Evolutionary conservation across 1,140 invertebrate species (phyloP).

Genomic region (Heliconius hermathena): DNA sequence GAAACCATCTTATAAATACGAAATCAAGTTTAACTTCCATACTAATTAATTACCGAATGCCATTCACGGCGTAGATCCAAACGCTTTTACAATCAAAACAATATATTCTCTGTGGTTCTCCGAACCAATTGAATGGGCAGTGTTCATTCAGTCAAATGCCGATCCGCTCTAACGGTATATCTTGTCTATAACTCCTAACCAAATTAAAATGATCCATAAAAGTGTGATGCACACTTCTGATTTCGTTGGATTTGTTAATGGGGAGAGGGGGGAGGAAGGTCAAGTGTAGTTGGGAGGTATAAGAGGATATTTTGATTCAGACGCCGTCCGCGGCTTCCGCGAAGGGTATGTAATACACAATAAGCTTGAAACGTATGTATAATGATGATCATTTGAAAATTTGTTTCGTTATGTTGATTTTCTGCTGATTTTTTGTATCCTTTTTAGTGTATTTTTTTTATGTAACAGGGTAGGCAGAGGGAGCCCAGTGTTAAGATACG

Average conservation of each 20-base stretch:
- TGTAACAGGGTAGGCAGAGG: too few species aligned
- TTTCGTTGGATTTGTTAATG: conserved; percentile 30
- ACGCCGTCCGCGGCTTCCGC: conserved; percentile 51
- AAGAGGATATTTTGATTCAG: conserved; percentile 61
- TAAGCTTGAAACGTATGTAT: conserved; percentile 44
- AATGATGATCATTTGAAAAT: conserved; percentile 43
- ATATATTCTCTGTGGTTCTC: conserved; percentile 44
- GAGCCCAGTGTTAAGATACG: too few species aligned
- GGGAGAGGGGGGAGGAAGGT: conserved; percentile 37
- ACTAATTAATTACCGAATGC: conserved; percentile 15
- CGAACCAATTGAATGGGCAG: conserved; percentile 53
- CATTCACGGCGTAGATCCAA: conserved; percentile 26
- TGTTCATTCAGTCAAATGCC: conserved; percentile 56
- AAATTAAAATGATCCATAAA: conserved; percentile 34
- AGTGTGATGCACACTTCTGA: conserved; percentile 17
- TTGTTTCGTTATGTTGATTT: conserved; percentile 22
- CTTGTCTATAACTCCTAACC: conserved; percentile 51
- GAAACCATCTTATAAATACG: neutral
- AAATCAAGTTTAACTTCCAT: neutral
- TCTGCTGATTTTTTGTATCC: neutral
- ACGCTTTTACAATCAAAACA: conserved; percentile 40
- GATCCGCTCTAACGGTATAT: conserved; percentile 50
- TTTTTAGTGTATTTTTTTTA: neutral
- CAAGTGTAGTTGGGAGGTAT: conserved; percentile 35
- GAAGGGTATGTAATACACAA: conserved; percentile 53